Evolutionary conservation across 2,797 vertebrate species (phyloP), one percentile per base, ranked within the genome.

Genomic region (Loriculus beryllinus): DNA sequence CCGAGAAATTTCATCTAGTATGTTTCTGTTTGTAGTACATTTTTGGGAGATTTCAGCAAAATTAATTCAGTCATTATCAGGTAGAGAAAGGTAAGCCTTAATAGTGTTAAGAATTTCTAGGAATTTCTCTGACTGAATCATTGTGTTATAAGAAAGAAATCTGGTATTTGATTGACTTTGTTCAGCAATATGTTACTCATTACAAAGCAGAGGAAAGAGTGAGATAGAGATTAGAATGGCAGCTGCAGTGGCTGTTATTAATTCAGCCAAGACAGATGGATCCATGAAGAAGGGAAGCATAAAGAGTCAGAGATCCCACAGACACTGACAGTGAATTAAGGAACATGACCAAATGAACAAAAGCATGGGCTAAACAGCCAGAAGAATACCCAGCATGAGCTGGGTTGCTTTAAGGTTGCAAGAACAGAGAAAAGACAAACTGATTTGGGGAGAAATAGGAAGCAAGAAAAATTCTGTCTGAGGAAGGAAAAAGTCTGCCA

Each of bases 101-200:
- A 65, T 35, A 6, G 2, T 69, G 6, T 7, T 72, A 62, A 52
- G 28, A 52, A 65, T 67, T 62, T 54, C 3, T 35, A 59, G 21
- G 10, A 45, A 48, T 76, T 90, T 79, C 29, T 89, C 33, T 57
- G 54, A 40, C 12, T n/a, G 28, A 68, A 62, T 47, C 2, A 62
- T 47, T 2, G 40, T 51, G 5, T 64, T 51, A 18, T 17, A 37
- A 63, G 26, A 86, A 75, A 59, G 11, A 17, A 28, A 59, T 8
- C 25, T 37, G 12, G 4, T 28, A 9, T 59, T 88, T 67, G 9
- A 63, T 22, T 48, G 40, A 22, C 21, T 71, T 75, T 81, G 31
- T 22, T 63, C 48, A 81, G 28, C n/a, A 81, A 68, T 47, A 35
- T 0, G 0, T 40, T 51, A 33, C 0, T 2, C 0, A 1, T 82